Percentiles rank a stretch among this genome's conserved stretches.
Evolutionary conservation across 2,797 vertebrate species (phyloP).

Genomic region (Gymnocypris eckloni): DNA sequence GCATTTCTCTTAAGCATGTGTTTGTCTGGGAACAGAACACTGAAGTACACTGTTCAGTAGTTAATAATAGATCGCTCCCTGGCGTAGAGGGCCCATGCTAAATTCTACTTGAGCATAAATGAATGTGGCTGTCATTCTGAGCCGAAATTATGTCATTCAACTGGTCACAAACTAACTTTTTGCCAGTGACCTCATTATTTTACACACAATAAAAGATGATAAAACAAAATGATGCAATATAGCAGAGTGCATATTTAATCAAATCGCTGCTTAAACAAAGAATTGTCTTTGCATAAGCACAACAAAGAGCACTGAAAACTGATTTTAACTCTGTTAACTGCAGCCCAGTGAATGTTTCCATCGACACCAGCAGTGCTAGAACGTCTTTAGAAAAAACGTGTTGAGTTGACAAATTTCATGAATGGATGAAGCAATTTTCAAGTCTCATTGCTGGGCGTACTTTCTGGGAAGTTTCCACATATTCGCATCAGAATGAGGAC

Average conservation of each 20-base stretch:
- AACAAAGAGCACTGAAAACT: neutral
- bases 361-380: neutral
- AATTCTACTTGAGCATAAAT: slow-evolving; percentile 13
- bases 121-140: neutral
- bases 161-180: neutral
- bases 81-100: neutral
- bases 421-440: slow-evolving; percentile 6
- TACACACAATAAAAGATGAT: neutral
- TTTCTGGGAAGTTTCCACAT: slow-evolving; percentile 18
- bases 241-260: neutral
- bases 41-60: slow-evolving; percentile 5
- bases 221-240: neutral
- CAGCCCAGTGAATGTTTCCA: neutral
- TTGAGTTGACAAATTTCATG: neutral
- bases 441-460: neutral
- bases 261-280: neutral
- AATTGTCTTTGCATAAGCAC: neutral
- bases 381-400: neutral
- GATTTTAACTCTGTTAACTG: neutral
- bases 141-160: neutral
- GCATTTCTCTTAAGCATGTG: slow-evolving; percentile 17
- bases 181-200: slow-evolving; percentile 12
- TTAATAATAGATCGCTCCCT: slow-evolving; percentile 17
- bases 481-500: neutral
- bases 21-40: slow-evolving; percentile 11